These are phyloP conservation scores for Selene dorsalis DNA, from an alignment of 2,797 vertebrate species.

Conservation along the genomic window DNA sequence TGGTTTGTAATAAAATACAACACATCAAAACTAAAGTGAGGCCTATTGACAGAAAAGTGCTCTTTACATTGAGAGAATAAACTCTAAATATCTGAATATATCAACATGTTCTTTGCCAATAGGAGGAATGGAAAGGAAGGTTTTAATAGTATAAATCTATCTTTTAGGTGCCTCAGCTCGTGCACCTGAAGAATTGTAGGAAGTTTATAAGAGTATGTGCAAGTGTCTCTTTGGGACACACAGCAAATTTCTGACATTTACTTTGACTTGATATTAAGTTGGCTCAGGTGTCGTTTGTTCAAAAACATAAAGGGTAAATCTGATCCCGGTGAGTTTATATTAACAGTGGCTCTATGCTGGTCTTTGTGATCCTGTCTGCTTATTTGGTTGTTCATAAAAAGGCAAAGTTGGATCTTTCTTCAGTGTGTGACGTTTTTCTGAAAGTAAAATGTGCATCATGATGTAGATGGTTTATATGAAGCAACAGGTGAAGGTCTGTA, in stretches of 20 bases:
- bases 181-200: background rate
- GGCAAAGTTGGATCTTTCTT: background rate
- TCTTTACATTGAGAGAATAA: background rate
- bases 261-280: slow-evolving; percentile 22
- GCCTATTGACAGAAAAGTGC: background rate
- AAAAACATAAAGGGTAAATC: slow-evolving; percentile 25
- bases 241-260: slow-evolving; percentile 42
- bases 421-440: background rate
- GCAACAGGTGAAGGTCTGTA: background rate
- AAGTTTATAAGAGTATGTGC: background rate
- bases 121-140: background rate
- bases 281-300: slow-evolving; percentile 55
- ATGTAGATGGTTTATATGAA: background rate
- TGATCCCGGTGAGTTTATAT: slow-evolving; percentile 8
- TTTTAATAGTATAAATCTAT: background rate
- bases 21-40: background rate
- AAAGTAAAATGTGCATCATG: background rate
- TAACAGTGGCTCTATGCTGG: slow-evolving; percentile 18
- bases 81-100: background rate
- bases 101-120: background rate
- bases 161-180: background rate
- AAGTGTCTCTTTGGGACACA: background rate
- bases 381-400: slow-evolving; percentile 8
- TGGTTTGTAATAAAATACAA: background rate
- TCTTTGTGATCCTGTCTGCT: slow-evolving; percentile 19